Percentiles rank a stretch among this genome's conserved stretches.
Conservation (phyloP, 2,888 invertebrate genomes). For the Lithosia quadra region DNA sequence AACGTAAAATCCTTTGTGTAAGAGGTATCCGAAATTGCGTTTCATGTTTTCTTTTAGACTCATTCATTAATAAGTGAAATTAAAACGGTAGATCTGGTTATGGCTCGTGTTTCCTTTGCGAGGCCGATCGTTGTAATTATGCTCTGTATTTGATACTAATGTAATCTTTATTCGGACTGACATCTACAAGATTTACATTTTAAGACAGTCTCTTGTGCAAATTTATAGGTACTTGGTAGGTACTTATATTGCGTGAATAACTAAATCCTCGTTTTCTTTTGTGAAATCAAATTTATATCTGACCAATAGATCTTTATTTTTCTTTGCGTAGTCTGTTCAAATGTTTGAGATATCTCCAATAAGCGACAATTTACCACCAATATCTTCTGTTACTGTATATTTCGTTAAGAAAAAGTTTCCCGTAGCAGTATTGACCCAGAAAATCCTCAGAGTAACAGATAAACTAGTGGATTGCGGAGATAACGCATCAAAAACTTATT, state of each 20-base stretch:
- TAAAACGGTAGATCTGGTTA: conserved; percentile 45
- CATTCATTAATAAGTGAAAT: conserved; percentile 54
- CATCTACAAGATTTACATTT: neutral
- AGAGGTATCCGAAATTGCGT: conserved; percentile 49
- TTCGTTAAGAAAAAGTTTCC: conserved; percentile 35
- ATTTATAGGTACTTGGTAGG: neutral
- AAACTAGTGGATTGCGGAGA: conserved; percentile 53
- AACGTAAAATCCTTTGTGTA: conserved; percentile 48
- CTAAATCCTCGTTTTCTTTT: neutral
- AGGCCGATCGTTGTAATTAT: conserved; percentile 21
- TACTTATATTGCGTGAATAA: neutral
- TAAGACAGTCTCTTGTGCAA: neutral
- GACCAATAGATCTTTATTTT: conserved; percentile 15
- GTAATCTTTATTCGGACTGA: neutral
- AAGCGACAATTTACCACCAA: conserved; percentile 30
- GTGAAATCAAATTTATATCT: conserved; percentile 12
- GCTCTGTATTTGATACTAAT: conserved; percentile 31
- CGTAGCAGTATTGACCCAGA: conserved; percentile 39
- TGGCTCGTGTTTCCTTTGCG: conserved; percentile 39
- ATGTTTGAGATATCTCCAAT: conserved; percentile 28
- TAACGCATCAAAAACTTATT: conserved; percentile 67
- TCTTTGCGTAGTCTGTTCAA: conserved; percentile 2
- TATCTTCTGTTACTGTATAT: conserved; percentile 35
- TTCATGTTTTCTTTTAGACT: conserved; percentile 52
- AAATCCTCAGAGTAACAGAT: conserved; percentile 41